phyloP scores from a whole-genome alignment of 2,888 invertebrate species.

The Rhagonycha fulva region DNA sequence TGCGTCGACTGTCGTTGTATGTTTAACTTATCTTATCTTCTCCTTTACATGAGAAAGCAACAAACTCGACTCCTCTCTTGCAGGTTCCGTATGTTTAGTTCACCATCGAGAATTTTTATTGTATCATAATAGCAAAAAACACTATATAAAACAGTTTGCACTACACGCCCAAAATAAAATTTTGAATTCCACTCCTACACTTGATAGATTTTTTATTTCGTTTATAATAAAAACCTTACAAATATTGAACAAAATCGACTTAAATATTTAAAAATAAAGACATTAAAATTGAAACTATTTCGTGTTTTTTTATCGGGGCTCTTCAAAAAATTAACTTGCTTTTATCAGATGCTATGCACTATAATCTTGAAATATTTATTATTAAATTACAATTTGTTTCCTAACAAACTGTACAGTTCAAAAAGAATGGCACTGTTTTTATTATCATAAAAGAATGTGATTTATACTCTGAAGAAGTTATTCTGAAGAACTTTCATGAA shows the following conservation, averaged over 20 bases:
- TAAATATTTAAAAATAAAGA: slow-evolving; percentile 22
- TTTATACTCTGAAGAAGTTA: background rate
- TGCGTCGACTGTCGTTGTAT: slow-evolving; percentile 30
- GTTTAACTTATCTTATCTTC: slow-evolving; percentile 35
- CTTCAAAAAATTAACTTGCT: slow-evolving; percentile 17
- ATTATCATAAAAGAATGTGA: background rate
- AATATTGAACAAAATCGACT: slow-evolving; percentile 24
- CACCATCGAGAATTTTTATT: slow-evolving; percentile 27
- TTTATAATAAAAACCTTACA: slow-evolving; percentile 14
- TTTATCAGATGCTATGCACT: background rate
- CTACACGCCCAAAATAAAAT: slow-evolving; percentile 19
- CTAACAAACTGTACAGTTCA: background rate
- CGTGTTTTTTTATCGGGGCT: slow-evolving; percentile 5
- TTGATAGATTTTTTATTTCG: slow-evolving; percentile 6
- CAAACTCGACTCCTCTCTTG: slow-evolving; percentile 26
- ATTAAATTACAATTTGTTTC: background rate
- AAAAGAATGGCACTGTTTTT: background rate
- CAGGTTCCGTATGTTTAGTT: slow-evolving; percentile 17
- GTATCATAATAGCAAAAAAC: slow-evolving; percentile 13
- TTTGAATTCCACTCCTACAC: background rate
- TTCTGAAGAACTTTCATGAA: background rate
- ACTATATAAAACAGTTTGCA: slow-evolving; percentile 13
- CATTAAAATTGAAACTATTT: slow-evolving; percentile 8
- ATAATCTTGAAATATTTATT: background rate
- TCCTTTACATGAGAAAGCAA: slow-evolving; percentile 32